Evolutionary conservation across 2,797 vertebrate genomes (phyloP), one percentile per base, ranked within the genome.

Genomic region (Bryconaethiops microstoma): DNA sequence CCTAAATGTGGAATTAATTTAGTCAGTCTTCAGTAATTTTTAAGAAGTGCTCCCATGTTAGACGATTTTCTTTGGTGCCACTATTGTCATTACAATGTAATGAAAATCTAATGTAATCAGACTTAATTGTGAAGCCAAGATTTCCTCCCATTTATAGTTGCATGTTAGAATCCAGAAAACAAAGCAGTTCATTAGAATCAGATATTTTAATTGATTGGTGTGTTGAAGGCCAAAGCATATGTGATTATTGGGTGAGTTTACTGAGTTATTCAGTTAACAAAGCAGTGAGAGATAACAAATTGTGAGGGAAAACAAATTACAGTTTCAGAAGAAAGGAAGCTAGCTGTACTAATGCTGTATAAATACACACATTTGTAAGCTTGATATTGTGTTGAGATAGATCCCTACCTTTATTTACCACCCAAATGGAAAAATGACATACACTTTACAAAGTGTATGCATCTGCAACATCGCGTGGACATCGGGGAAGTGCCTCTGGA

Each of bases 31-130:
- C 81, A 83, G 90, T 79, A 86, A 86, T 86, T 71, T 76, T 75
- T 75, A 74, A 90, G 84, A 77, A 86, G 83, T 87, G 55, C 80
- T 65, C 54, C 79, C 69, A 71, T 62, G 77, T 86, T 89, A 86
- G 85, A 91, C 81, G 79, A 91, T 91, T 82, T 9, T 89, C 85
- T 77, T 79, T 84, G 87, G 90, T 92, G 85, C 83, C 85, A 88
- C 88, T 12, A 64, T 79, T 50, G 81, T 86, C 29, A 29, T 29
- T 1, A 29, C 29, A 29, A 29, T 71, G 86, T 80, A 92, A 92
- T 93, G 75, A 85, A 83, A 85, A 91, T 92, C 90, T 84, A 81
- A 79, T 83, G 73, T 91, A 93, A 93, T 94, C 92, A 91, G 91
- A 92, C 70, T 82, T 87, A 89, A 92, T 91, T 89, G 84, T 81